Evolutionary conservation across 2,797 vertebrate genomes (phyloP), one percentile per base, ranked within the genome.

Genomic region (Sandelia bainsii): DNA sequence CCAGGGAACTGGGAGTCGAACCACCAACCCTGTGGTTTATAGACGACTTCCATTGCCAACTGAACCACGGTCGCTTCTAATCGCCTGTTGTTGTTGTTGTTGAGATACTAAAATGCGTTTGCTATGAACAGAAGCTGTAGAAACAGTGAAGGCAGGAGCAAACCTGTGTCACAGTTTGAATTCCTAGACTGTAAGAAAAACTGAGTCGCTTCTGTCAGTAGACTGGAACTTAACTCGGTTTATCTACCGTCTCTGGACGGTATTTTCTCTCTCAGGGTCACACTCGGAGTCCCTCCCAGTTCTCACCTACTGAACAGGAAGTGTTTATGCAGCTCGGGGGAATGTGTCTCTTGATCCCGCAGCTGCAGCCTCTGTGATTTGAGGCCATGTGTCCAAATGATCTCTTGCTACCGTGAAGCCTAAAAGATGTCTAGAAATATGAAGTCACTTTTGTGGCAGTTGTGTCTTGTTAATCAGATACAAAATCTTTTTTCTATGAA

Each of bases 221-320:
- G 46, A 9, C 40, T 51, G 52, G 40, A 56, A 44, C 57, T 42
- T 61, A n/a, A 2, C 49, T 20, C 45, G 7, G 20, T 32, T 32
- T 32, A 6, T 32, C 60, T 60, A 53, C 75, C 60, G 69, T 76
- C 27, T 79, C 45, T 23, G 48, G 66, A 63, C 61, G 0, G 58
- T 34, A 25, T 66, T 69, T 72, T 64, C 46, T 23, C 44, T 17
- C 51, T n/a, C 66, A 0, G 37, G 29, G 61, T 67, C 25, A 1
- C 46, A 0, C 68, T 62, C 59, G 17, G 70, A 61, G 57, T 64
- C 75, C 51, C 16, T 63, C 65, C 11, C 66, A 49, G 60, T 75
- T 89, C 69, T 81, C 80, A 79, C 81, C 83, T 82, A 62, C 83
- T 45, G 72, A 85, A 88, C 83, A 83, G 82, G 83, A 90, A 86